Evolutionary conservation across 2,888 invertebrate species (phyloP).

Genomic region (Dermolepida albohirtum): DNA sequence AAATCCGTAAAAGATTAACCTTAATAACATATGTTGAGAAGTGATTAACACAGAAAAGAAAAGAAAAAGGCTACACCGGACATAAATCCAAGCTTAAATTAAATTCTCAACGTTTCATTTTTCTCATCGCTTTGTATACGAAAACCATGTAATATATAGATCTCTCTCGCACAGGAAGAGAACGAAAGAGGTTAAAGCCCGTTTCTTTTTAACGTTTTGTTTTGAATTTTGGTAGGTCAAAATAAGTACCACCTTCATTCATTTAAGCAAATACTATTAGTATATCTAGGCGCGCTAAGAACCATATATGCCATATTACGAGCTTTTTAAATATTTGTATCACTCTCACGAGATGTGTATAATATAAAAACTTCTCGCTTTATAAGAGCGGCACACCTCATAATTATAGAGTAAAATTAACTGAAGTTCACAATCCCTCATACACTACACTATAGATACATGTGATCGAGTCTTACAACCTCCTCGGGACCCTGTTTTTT

Average conservation of each 20-base stretch:
- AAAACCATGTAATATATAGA: slow-evolving; percentile 47
- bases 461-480: background rate
- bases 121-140: slow-evolving; percentile 44
- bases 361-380: slow-evolving; percentile 53
- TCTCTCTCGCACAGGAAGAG: slow-evolving; percentile 7
- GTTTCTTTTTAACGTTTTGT: background rate
- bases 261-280: too few species aligned
- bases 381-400: slow-evolving; percentile 50
- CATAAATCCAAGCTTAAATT: slow-evolving; percentile 54
- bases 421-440: slow-evolving; percentile 10
- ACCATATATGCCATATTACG: too few species aligned
- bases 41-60: slow-evolving; percentile 31
- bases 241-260: background rate
- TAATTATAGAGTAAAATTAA: slow-evolving; percentile 51
- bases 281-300: too few species aligned
- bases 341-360: background rate
- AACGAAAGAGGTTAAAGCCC: background rate
- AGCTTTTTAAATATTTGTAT: too few species aligned
- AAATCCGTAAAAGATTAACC: slow-evolving; percentile 7
- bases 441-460: background rate
- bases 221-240: background rate
- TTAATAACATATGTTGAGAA: slow-evolving; percentile 36
- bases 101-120: slow-evolving; percentile 53
- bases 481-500: slow-evolving; percentile 4
- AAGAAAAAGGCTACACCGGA: slow-evolving; percentile 4